Conservation (phyloP, 2,113 vertebrate genomes). For the Cnemophilus loriae region DNA sequence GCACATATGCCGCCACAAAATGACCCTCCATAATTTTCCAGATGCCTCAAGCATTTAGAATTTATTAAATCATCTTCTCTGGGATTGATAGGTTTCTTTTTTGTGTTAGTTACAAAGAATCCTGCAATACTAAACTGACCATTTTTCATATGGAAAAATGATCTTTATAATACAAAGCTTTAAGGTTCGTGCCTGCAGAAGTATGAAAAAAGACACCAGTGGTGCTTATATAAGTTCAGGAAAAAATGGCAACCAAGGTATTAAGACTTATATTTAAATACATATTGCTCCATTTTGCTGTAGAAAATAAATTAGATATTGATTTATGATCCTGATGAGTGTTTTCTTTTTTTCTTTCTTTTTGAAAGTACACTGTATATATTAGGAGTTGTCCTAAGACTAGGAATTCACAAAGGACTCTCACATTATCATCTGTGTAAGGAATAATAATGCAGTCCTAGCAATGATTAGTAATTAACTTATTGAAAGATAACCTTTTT, state of each 20-base stretch:
- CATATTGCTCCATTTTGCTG: background rate
- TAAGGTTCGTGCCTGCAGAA: accelerated
- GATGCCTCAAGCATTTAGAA: background rate
- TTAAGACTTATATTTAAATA: background rate
- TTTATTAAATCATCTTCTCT: background rate
- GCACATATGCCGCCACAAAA: background rate
- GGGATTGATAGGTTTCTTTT: background rate
- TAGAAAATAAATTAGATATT: background rate
- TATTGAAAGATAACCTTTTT: background rate
- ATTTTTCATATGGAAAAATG: background rate
- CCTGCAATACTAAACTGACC: background rate
- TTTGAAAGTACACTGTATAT: background rate
- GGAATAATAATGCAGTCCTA: background rate
- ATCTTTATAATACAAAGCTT: background rate
- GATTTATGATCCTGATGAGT: background rate
- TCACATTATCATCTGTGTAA: background rate
- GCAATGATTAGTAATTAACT: background rate
- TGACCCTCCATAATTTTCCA: background rate
- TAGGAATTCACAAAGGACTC: background rate
- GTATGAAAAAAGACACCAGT: background rate
- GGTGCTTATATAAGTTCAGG: background rate
- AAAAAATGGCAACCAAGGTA: background rate
- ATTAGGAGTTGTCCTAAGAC: background rate
- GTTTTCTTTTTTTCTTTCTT: background rate
- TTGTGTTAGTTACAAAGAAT: background rate